Evolutionary conservation across 2,888 invertebrate genomes (phyloP).

Genomic region (Pollenia amentaria): DNA sequence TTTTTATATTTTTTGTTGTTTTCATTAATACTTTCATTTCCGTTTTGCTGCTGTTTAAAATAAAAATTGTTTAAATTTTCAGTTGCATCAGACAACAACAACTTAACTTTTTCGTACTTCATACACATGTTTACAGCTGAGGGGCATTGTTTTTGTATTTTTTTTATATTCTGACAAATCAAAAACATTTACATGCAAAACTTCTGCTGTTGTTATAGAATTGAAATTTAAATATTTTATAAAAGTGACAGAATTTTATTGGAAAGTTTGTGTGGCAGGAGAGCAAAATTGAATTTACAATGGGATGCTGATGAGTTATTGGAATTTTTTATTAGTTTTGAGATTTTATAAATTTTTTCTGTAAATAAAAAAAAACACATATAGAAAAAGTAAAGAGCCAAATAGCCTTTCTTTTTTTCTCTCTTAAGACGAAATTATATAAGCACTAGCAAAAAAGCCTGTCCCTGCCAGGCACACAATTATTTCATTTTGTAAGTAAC

Average conservation of each 20-base stretch:
- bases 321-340: background rate
- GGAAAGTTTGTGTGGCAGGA: constrained; percentile 4
- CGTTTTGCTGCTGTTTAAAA: background rate
- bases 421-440: too few relatives aligned
- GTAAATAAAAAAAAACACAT: too few relatives aligned
- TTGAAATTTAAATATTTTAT: constrained; percentile 45
- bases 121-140: constrained; percentile 5
- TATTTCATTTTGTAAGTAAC: too few relatives aligned
- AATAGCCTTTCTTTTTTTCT: too few relatives aligned
- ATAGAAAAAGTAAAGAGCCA: too few relatives aligned
- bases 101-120: background rate
- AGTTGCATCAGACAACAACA: constrained; percentile 29
- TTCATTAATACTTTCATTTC: constrained; percentile 28
- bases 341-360: background rate
- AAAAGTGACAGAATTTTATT: constrained; percentile 18
- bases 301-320: constrained; percentile 9
- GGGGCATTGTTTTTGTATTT: constrained; percentile 25
- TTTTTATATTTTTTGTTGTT: background rate
- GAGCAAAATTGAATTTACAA: constrained; percentile 35
- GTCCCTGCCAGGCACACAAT: too few relatives aligned
- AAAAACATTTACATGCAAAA: constrained; percentile 13
- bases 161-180: background rate
- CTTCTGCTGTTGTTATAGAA: constrained; percentile 1
- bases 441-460: too few relatives aligned
- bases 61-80: constrained; percentile 29